Evolutionary conservation across 2,888 invertebrate genomes (phyloP), one percentile per base, ranked within the genome.

Genomic region (Nymphalis polychloros): DNA sequence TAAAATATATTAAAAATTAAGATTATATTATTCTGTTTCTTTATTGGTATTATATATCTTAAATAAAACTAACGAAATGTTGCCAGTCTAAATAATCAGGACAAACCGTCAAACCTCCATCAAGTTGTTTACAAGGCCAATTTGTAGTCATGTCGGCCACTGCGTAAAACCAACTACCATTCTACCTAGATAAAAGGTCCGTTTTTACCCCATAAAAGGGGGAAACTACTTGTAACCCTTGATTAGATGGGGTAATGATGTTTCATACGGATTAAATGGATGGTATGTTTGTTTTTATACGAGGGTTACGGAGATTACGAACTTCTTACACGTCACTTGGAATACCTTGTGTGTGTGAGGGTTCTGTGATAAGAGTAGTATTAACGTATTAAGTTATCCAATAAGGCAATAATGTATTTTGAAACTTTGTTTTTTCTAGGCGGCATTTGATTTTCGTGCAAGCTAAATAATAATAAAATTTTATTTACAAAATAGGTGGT

Each of bases 161-260:
- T 66, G 53, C 41, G 46, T 20, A 65, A 65, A 41, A 41, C 41
- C 41, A 41, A 41, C 57, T 49, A 49, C 50, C 20, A 55, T 31
- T 55, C 41, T 41, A 35, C 60, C 52, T 48, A 87, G 90, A 89
- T 89, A 89, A 89, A 88, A 86, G 85, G 83, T 79, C 79, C 84
- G 82, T 82, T 77, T 75, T 76, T 73, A 73, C 75, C 78, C 76
- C 71, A 77, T 80, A 78, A 81, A 81, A 31, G 27, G 76, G 80
- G 78, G 77, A 77, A 78, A 81, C 78, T 83, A 79, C 79, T 81
- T 85, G 82, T 85, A 84, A 84, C 82, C 79, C 79, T 81, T 88
- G 90, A 90, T 90, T 90, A 89, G 85, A 84, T 81, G 87, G 80
- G 79, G 80, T 85, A 86, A 85, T 86, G 86, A 84, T 79, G 84